Evolutionary conservation across 2,113 vertebrate species (phyloP), one percentile per base, ranked within the genome.

Genomic region (Alosa alosa): DNA sequence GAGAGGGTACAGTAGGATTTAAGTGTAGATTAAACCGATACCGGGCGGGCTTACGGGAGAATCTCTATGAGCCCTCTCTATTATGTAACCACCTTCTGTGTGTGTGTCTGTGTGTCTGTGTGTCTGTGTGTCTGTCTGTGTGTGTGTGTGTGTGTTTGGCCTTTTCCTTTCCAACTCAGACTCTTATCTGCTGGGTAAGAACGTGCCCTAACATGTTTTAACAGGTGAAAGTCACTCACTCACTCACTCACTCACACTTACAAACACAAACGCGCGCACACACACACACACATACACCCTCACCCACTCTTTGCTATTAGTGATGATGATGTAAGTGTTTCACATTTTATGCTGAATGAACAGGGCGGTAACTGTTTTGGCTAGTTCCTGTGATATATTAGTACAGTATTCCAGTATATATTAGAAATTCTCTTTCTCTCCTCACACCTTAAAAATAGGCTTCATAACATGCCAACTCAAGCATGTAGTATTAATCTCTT

Each of bases 201-300:
- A 88, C 85, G 87, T 88, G 86, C 85, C 85, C 3, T 20, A 86
- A 83, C 87, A 87, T 81, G 88, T 88, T 87, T 78, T 31, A 83
- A 57, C 87, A 86, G 85, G 87, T 88, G 84, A 89, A 88, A 68
- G 55, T 82, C 72, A 5, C 3, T 4, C 31, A 17, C 25, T 3
- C 64, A 36, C 64, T 9, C 68, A 39, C 68, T 36, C 68, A 36
- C 68, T 22, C 68, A 39, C 36, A 39, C 11, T 4, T 4, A 39
- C 46, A 81, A 15, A 57, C 68, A 78, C 31, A 41, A 17, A 44
- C 31, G 82, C 75, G n/a, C 75, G 39, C 60, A 64, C 60, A 25
- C 4, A 64, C 60, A 25, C 60, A 64, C 22, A 64, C 60, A 60
- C 55, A 60, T 20, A 60, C 55, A 60, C 55, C 22, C 55, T 22